Conservation (phyloP, 2,113 vertebrate species). For the Edolisoma coerulescens region DNA sequence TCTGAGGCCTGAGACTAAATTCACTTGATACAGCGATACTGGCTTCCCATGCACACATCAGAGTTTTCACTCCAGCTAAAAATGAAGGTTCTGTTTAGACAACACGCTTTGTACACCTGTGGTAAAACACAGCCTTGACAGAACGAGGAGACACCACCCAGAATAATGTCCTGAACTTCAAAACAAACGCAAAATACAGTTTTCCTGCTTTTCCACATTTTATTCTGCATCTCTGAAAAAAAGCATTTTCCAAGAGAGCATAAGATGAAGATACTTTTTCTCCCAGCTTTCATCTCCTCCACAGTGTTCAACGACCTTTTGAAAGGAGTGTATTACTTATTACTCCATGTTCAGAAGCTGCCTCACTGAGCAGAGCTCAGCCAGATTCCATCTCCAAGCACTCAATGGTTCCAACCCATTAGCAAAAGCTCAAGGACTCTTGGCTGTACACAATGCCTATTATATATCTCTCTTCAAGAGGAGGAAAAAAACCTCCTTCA, state of each 20-base stretch:
- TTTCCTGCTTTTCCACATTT: not conserved
- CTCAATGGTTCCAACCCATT: not conserved
- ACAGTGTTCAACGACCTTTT: not conserved
- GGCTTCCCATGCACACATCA: not conserved
- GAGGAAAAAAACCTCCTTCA: not conserved
- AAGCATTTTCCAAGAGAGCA: not conserved
- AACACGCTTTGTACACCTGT: not conserved
- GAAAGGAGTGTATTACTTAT: not conserved
- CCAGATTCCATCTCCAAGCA: not conserved
- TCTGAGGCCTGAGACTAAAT: not conserved
- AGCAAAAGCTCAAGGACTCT: not conserved
- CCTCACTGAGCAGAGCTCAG: not conserved
- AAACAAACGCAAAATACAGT: not conserved
- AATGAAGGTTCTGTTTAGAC: not conserved
- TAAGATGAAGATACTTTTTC: not conserved
- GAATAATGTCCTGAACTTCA: not conserved
- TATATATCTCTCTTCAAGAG: not conserved
- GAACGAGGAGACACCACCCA: not conserved
- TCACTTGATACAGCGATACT: not conserved
- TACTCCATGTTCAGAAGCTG: not conserved
- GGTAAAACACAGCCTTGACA: not conserved
- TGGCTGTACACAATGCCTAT: not conserved
- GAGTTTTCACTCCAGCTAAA: not conserved
- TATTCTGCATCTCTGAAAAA: not conserved
- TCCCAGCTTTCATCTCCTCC: not conserved